Evolutionary conservation across 2,888 invertebrate species (phyloP).

Genomic region (Epinotia bilunana): DNA sequence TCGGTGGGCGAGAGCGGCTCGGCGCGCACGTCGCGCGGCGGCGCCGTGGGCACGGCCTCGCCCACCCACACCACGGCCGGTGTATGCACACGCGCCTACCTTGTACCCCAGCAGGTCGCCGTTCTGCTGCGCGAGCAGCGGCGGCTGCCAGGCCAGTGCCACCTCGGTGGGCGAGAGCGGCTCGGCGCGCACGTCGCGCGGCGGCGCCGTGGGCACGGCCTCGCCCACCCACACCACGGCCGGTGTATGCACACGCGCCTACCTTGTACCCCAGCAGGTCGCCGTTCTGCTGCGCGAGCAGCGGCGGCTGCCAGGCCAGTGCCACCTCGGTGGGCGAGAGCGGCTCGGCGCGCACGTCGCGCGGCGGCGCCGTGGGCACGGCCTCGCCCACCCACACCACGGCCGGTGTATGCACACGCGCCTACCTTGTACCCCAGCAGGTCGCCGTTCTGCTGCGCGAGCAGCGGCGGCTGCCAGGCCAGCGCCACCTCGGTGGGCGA

Average conservation of each 20-base stretch:
- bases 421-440: conserved; percentile 95
- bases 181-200: conserved; percentile 89
- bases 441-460: conserved; percentile 97
- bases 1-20: conserved; percentile 95
- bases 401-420: too few relatives aligned
- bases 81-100: too few relatives aligned
- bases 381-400: conserved; percentile 99
- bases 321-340: conserved; percentile 96
- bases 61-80: conserved; percentile 98
- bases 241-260: too few relatives aligned
- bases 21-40: conserved; percentile 90
- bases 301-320: conserved; percentile 95
- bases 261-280: conserved; percentile 97
- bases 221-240: conserved; percentile 98
- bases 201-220: conserved; percentile 96
- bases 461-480: conserved; percentile 95
- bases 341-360: conserved; percentile 88
- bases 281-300: conserved; percentile 96
- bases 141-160: conserved; percentile 94
- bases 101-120: conserved; percentile 98
- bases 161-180: conserved; percentile 96
- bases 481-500: conserved; percentile 96
- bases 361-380: conserved; percentile 96
- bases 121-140: conserved; percentile 95
- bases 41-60: conserved; percentile 97